Evolutionary conservation across 2,113 vertebrate species (phyloP).

Genomic region (Atlantisia rogersi): DNA sequence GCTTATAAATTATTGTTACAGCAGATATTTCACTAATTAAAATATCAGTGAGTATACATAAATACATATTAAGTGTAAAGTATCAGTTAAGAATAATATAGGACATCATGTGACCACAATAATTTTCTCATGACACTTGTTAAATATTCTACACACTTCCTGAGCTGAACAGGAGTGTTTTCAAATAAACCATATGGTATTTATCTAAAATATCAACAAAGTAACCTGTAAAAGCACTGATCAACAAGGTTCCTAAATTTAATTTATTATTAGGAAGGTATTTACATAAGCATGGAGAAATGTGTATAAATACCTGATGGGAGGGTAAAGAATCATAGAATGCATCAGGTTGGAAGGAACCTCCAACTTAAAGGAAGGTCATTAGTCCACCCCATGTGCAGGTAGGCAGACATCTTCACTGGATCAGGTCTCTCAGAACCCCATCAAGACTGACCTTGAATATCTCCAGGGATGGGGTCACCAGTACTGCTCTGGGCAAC

Average conservation of each 20-base stretch:
- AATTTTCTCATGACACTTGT: neutral
- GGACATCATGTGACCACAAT: neutral
- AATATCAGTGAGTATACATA: neutral
- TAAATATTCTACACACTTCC: neutral
- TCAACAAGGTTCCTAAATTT: neutral
- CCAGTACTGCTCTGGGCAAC: too few relatives aligned
- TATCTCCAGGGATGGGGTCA: too few relatives aligned
- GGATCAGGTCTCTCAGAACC: too few relatives aligned
- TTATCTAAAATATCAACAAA: neutral
- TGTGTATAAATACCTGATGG: neutral
- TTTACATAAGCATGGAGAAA: neutral
- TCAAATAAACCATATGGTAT: neutral
- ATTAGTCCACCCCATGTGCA: too few relatives aligned
- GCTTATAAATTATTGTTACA: neutral
- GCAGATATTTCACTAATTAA: neutral
- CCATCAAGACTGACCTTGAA: too few relatives aligned
- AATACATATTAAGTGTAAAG: neutral
- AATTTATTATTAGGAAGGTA: neutral
- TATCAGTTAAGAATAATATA: neutral
- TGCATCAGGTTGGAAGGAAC: too few relatives aligned
- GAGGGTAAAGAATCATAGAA: neutral
- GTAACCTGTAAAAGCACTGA: neutral
- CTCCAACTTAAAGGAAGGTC: too few relatives aligned
- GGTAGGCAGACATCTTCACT: too few relatives aligned
- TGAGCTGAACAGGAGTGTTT: neutral